Evolutionary conservation across 2,888 invertebrate species (phyloP).

Genomic region (Cheilosia urbana): DNA sequence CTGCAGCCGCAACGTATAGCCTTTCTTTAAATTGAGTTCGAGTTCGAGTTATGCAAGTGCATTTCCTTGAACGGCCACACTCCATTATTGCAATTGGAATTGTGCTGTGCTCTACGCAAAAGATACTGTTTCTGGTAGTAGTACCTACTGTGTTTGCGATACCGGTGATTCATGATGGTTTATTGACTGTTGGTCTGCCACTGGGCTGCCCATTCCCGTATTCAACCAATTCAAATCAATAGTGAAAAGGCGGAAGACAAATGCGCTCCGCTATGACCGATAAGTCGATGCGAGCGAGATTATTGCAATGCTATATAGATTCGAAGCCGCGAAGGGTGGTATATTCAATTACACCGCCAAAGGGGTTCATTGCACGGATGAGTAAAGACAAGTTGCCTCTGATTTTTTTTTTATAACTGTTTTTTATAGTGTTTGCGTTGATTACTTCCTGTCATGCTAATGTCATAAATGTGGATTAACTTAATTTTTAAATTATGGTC

Average conservation of each 20-base stretch:
- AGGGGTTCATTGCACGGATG: neutral
- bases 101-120: neutral
- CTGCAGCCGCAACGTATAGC: too few species aligned
- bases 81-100: constrained; percentile 25
- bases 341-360: neutral
- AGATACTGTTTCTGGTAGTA: constrained; percentile 44
- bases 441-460: too few species aligned
- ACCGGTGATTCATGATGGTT: constrained; percentile 61
- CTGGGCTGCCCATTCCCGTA: constrained; percentile 27
- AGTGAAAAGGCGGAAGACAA: constrained; percentile 41
- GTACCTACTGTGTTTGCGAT: constrained; percentile 35
- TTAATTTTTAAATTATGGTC: too few species aligned
- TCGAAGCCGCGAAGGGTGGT: neutral
- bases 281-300: constrained; percentile 26
- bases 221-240: constrained; percentile 49
- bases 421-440: too few species aligned
- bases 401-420: neutral
- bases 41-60: constrained; percentile 58
- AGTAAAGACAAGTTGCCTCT: neutral
- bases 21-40: constrained; percentile 36
- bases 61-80: constrained; percentile 5
- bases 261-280: constrained; percentile 24
- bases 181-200: constrained; percentile 53
- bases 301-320: neutral
- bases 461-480: too few species aligned